phyloP scores from a whole-genome alignment of 2,888 invertebrate genomes.

The Hypercompe scribonia region DNA sequence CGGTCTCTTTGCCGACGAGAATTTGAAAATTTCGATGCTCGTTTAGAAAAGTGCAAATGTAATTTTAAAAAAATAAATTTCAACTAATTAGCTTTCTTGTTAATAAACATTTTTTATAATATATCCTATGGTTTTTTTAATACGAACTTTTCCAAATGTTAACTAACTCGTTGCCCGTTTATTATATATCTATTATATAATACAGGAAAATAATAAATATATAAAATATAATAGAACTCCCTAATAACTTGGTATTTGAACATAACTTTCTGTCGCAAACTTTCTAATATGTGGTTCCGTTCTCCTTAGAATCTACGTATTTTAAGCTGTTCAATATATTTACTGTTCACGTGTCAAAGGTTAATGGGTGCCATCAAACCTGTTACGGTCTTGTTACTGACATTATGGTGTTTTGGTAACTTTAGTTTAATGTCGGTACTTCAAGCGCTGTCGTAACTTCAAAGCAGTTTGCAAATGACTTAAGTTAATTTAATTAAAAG shows the following conservation, averaged over 20 bases:
- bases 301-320: slow-evolving; percentile 17
- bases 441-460: neutral
- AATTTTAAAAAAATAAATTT: no score
- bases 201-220: no score
- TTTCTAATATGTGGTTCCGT: neutral
- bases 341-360: slow-evolving; percentile 40
- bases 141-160: no score
- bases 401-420: slow-evolving; percentile 11
- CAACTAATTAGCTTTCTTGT: no score
- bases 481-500: neutral
- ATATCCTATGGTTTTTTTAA: no score
- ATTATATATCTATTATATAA: no score
- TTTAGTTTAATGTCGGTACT: slow-evolving; percentile 6
- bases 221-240: no score
- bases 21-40: no score
- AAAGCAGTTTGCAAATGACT: neutral
- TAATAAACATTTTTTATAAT: no score
- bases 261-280: neutral
- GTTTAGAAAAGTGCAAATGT: no score
- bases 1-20: no score
- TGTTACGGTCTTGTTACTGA: slow-evolving; percentile 22
- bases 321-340: slow-evolving; percentile 17
- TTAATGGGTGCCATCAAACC: slow-evolving; percentile 44
- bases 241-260: neutral
- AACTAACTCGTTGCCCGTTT: no score